A percentile compares a stretch with the other conserved stretches of the same genome.
phyloP scores from a whole-genome alignment of 2,888 invertebrate species.

The Orchestes rusci region DNA sequence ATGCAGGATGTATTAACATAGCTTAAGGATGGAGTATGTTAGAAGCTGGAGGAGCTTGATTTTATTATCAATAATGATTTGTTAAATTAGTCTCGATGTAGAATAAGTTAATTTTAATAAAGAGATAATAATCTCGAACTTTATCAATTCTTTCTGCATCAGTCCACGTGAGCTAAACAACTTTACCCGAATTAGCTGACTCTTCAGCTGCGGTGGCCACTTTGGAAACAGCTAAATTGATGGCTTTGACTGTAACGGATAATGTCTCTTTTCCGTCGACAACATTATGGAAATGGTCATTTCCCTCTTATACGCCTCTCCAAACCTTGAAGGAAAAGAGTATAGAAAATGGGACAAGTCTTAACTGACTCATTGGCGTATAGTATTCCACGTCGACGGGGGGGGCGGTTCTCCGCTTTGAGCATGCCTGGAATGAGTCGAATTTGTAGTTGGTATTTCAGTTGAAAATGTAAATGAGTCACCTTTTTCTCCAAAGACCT shows the following conservation, averaged over 20 bases:
- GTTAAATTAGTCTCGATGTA: neutral
- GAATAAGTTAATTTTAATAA: constrained; percentile 1
- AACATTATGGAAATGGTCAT: constrained; percentile 55
- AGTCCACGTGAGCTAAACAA: constrained; percentile 49
- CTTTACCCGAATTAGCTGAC: constrained; percentile 48
- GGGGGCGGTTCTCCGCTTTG: constrained; percentile 50
- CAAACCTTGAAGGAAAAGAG: constrained; percentile 55
- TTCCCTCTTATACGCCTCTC: constrained; percentile 48
- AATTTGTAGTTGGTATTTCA: neutral
- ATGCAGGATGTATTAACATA: too few relatives aligned
- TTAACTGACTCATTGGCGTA: too few relatives aligned
- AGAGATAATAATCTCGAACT: too few relatives aligned
- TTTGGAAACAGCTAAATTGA: constrained; percentile 51
- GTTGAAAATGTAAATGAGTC: neutral
- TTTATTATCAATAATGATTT: neutral
- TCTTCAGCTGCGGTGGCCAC: constrained; percentile 53
- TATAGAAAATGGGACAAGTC: constrained; percentile 55
- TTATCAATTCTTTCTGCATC: constrained; percentile 16
- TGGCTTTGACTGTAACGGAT: constrained; percentile 46
- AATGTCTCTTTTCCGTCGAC: constrained; percentile 44
- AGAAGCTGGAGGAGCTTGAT: too few relatives aligned
- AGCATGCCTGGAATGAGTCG: constrained; percentile 41
- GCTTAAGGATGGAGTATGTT: too few relatives aligned
- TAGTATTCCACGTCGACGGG: constrained; percentile 45
- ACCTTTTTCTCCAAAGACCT: constrained; percentile 53